Conservation (phyloP, 2,113 vertebrate species). For the Paracanthobrama guichenoti region DNA sequence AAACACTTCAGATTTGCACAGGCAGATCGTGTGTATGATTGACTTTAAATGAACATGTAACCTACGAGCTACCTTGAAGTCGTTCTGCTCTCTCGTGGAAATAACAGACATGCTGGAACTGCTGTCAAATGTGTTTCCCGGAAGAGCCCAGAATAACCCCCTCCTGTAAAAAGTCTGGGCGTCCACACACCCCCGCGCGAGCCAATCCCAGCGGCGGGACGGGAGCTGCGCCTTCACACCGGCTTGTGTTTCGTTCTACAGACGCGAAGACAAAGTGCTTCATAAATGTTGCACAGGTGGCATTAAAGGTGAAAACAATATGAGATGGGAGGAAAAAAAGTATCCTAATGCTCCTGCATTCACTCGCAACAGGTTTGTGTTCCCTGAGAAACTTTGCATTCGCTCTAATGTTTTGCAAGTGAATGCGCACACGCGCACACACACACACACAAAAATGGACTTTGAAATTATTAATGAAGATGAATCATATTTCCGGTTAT, state of each 20-base stretch:
- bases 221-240: background rate
- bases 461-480: too few relatives aligned
- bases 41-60: background rate
- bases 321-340: too few relatives aligned
- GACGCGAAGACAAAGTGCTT: background rate
- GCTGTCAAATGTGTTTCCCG: constrained; percentile 30
- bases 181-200: constrained; percentile 31
- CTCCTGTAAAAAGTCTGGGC: background rate
- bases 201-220: constrained; percentile 12
- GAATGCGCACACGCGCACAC: too few relatives aligned
- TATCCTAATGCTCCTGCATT: too few relatives aligned
- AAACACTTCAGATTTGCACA: background rate
- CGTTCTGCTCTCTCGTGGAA: background rate
- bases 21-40: background rate
- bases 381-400: too few relatives aligned
- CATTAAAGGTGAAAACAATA: too few relatives aligned
- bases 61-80: background rate
- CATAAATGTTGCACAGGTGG: background rate
- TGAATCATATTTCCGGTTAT: too few relatives aligned
- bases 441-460: too few relatives aligned
- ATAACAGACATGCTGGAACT: background rate
- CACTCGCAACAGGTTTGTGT: too few relatives aligned
- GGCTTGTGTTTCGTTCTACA: background rate
- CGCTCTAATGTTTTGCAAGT: too few relatives aligned
- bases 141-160: constrained; percentile 45